Evolutionary conservation across 2,888 invertebrate species (phyloP), one percentile per base, ranked within the genome.

Genomic region (Chydorus sphaericus): DNA sequence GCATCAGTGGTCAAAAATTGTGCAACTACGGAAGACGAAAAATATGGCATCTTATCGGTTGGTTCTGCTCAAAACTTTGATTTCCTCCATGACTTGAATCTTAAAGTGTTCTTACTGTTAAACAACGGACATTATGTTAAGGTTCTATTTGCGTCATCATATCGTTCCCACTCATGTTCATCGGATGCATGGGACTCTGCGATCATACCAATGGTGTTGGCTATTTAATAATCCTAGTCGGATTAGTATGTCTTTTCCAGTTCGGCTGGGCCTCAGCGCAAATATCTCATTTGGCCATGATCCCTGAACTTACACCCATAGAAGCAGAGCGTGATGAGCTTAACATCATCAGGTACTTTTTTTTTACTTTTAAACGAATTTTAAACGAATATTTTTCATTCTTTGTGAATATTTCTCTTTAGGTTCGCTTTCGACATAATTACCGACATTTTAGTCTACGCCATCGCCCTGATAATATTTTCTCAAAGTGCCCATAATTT

Each of bases 181-280:
- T 64, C 38, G 66, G 64, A 28, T 36, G 55, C 36, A 29, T 55
- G 36, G 55, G 54, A 5, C 31, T 56, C 2, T 70, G 69, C 60
- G 59, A 60, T 16, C 54, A 57, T 10, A 48, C 62, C 5, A 56
- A 31, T 20, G 26, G 29, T 11, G 39, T 38, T 11, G 57, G 61
- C 6, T 57, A 66, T 58, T 66, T 65, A 62, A 65, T 67, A 3
- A 65, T 69, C 60, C 68, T 75, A 51, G 60, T 70, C 4, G 60
- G 58, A 3, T 70, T 75, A 59, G 72, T 76, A 14, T 66, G 74
- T 60, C 67, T 76, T 60, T 73, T 71, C 60, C 75, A 76, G 63
- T 70, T 75, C 60, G 77, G 76, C 11, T 77, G 76, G 75, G 77
- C 77, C 1, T 63, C 72, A 6, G 70, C 71, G 4, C 77, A 77